Conservation (phyloP, 2,797 vertebrate species). For the Hemitrygon akajei region DNA sequence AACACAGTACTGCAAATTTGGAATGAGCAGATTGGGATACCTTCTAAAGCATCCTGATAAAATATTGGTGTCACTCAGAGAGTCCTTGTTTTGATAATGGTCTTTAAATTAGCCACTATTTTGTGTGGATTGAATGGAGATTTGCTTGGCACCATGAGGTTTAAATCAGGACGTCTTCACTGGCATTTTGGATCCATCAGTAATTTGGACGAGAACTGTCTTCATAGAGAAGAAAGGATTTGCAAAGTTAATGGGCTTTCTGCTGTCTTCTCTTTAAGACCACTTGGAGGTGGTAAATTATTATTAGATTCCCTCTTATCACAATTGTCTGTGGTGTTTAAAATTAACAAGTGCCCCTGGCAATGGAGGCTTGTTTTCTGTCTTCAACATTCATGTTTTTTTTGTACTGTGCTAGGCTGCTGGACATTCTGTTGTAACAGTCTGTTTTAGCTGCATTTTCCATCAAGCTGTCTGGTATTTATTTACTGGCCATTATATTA, state of each 20-base stretch:
- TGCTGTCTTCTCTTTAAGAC: neutral
- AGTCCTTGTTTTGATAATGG: neutral
- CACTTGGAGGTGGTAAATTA: neutral
- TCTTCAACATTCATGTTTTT: neutral
- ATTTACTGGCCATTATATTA: neutral
- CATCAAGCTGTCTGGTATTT: neutral
- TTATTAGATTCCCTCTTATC: neutral
- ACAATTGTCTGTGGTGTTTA: neutral
- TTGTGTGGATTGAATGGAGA: neutral
- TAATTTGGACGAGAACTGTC: neutral
- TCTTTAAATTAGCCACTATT: neutral
- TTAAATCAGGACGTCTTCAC: neutral
- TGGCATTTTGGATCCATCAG: neutral
- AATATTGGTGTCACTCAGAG: neutral
- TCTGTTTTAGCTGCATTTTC: neutral
- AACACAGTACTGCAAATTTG: neutral
- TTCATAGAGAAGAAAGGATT: neutral
- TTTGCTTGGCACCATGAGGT: neutral
- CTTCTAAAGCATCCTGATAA: neutral
- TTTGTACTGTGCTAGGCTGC: no score
- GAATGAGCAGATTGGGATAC: neutral
- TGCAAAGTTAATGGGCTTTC: conserved; percentile 21
- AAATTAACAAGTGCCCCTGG: neutral
- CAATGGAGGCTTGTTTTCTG: neutral
- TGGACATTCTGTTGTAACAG: neutral